Evolutionary conservation across 2,113 vertebrate genomes (phyloP).

Genomic region (Mohoua ochrocephala): DNA sequence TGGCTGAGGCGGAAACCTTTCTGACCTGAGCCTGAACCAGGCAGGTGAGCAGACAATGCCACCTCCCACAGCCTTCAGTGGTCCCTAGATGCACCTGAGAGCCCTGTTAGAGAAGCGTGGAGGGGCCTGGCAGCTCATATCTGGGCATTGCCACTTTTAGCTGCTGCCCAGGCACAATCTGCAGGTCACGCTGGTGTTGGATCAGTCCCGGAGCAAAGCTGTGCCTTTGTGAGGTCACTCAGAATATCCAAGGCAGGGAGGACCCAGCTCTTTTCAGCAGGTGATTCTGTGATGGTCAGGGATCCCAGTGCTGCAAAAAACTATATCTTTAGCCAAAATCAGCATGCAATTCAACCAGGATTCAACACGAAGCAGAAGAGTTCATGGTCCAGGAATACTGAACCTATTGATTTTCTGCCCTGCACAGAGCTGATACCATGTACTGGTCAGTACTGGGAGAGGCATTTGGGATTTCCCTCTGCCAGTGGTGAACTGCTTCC

Average conservation of each 20-base stretch:
- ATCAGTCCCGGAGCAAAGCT: neutral
- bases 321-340: neutral
- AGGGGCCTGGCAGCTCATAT: neutral
- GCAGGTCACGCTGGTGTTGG: rapidly evolving
- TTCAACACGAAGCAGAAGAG: neutral
- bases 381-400: neutral
- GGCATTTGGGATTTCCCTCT: neutral
- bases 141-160: neutral
- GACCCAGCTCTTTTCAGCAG: neutral
- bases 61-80: neutral
- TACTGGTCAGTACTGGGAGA: neutral
- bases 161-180: neutral
- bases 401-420: neutral
- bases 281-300: neutral
- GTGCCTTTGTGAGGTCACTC: neutral
- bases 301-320: neutral
- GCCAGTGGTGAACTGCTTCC: neutral
- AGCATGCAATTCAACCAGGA: neutral
- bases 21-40: neutral
- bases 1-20: neutral
- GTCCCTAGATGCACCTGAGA: neutral
- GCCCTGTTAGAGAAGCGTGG: neutral
- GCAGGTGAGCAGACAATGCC: neutral
- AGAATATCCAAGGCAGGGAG: neutral
- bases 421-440: neutral